These are phyloP conservation scores for Drosophila differens DNA, from an alignment of 2,888 invertebrate species.

Conservation along the genomic window DNA sequence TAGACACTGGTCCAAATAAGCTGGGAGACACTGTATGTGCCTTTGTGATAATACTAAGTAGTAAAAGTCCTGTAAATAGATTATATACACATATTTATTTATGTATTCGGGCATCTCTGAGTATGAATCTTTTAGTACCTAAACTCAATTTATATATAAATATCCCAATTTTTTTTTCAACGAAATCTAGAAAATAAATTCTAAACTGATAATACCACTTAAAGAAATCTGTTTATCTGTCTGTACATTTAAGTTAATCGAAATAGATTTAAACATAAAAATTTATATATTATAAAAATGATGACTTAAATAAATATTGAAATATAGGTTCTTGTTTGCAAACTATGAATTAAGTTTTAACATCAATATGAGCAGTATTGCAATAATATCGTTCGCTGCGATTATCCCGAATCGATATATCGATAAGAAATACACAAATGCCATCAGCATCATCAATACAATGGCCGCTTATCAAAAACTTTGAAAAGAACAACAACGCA, in stretches of 20 bases:
- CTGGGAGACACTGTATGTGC: background rate
- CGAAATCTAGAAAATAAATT: slow-evolving; percentile 3
- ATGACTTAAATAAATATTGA: background rate
- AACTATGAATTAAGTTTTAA: background rate
- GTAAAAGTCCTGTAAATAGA: slow-evolving; percentile 34
- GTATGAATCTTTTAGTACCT: slow-evolving; percentile 17
- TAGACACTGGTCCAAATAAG: too few relatives aligned
- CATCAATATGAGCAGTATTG: slow-evolving; percentile 4
- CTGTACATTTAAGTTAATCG: background rate
- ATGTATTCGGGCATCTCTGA: background rate
- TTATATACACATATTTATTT: slow-evolving; percentile 4
- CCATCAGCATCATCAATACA: slow-evolving; percentile 3
- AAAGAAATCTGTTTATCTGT: background rate
- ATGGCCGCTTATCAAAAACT: slow-evolving; percentile 40
- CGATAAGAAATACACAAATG: background rate
- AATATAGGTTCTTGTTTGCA: background rate
- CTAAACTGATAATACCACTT: background rate
- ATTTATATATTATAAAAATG: background rate
- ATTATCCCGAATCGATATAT: slow-evolving; percentile 16
- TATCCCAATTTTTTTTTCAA: slow-evolving; percentile 5
- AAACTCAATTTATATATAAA: slow-evolving; percentile 1
- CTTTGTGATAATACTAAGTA: slow-evolving; percentile 44
- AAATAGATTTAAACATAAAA: background rate
- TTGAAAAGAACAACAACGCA: slow-evolving; percentile 35
- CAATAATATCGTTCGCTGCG: slow-evolving; percentile 1